Conservation (phyloP, 2,797 vertebrate genomes). For the Onychomys torridus region DNA sequence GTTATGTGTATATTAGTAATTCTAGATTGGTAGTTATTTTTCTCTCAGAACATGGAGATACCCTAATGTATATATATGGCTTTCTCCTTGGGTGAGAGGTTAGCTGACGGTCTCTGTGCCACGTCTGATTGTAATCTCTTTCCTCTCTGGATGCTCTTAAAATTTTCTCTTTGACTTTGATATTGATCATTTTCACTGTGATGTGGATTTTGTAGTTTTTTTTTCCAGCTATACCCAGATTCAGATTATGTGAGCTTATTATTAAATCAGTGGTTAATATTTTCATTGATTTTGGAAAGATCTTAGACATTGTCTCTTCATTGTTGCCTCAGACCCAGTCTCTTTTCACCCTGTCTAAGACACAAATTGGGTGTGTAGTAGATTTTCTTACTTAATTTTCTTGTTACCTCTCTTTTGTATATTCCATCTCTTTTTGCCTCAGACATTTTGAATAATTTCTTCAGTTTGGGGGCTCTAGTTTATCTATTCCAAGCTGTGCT, state of each 20-base stretch:
- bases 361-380: neutral
- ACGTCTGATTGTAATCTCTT: constrained; percentile 47
- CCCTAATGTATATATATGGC: neutral
- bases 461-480: neutral
- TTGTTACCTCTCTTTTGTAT: neutral
- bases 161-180: constrained; percentile 45
- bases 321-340: neutral
- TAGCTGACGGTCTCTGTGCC: neutral
- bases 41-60: constrained; percentile 49
- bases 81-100: constrained; percentile 22
- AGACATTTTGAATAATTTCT: constrained; percentile 47
- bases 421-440: constrained; percentile 4
- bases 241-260: constrained; percentile 53
- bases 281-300: constrained; percentile 54
- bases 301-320: neutral
- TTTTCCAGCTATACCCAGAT: neutral
- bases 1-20: constrained; percentile 40
- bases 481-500: neutral
- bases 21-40: constrained; percentile 51
- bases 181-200: constrained; percentile 33
- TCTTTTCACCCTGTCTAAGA: constrained; percentile 25
- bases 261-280: constrained; percentile 52
- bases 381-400: constrained; percentile 52
- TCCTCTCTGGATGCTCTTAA: constrained; percentile 24
- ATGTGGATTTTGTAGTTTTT: neutral